Percentiles rank a stretch among this genome's conserved stretches.
Conservation (phyloP, 2,797 vertebrate species). For the Sparus aurata region DNA sequence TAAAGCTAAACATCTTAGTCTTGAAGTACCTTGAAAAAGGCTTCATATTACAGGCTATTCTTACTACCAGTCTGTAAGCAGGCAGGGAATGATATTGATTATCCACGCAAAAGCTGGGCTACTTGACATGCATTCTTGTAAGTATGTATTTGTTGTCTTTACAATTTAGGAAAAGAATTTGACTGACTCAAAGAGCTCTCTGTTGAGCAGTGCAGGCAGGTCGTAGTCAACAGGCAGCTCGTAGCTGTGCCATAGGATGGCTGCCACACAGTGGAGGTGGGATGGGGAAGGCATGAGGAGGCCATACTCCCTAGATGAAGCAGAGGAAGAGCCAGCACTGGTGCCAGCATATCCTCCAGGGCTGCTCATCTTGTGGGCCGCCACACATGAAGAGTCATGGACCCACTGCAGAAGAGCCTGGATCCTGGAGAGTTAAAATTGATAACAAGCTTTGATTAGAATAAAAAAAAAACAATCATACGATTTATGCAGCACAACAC, state of each 20-base stretch:
- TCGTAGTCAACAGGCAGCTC: constrained; percentile 98
- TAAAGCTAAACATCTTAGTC: neutral
- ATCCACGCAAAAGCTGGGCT: neutral
- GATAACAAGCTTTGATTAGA: neutral
- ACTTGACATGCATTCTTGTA: neutral
- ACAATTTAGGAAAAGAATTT: neutral
- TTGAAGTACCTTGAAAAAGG: neutral
- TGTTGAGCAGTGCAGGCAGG: constrained; percentile 92
- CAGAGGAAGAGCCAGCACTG: constrained; percentile 69
- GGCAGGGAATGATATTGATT: neutral
- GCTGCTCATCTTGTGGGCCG: constrained; percentile 91
- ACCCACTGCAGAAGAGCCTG: constrained; percentile 98
- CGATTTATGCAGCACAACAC: constrained; percentile 27
- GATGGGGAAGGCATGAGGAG: constrained; percentile 99
- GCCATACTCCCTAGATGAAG: constrained; percentile 92
- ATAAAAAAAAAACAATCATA: constrained; percentile 12
- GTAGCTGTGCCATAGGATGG: constrained; percentile 98
- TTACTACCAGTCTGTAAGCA: neutral
- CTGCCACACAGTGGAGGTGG: constrained; percentile 97
- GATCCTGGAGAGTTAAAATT: constrained; percentile 86
- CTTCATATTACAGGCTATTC: neutral
- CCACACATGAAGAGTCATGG: constrained; percentile 94
- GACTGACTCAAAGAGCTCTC: constrained; percentile 98
- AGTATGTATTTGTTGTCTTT: neutral
- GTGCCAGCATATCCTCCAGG: constrained; percentile 87